Evolutionary conservation across 1,140 invertebrate genomes (phyloP), one percentile per base, ranked within the genome.

Genomic region (Ctenoplectra terminalis): DNA sequence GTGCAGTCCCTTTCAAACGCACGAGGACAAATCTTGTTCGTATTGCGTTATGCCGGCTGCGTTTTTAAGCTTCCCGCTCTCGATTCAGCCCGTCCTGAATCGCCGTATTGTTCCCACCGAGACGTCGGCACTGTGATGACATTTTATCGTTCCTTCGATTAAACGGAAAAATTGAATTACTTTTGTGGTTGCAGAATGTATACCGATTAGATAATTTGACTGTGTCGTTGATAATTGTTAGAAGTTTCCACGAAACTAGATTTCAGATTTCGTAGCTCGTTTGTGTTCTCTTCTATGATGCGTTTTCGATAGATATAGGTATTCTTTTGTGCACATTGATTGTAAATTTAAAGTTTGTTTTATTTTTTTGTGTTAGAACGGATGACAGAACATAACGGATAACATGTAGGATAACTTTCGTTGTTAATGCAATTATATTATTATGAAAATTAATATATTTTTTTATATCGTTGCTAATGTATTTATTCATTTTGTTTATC

Each of bases 1-100:
- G 58, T 61, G 70, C 72, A 87, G 74, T 87, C 82, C 85, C 85
- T 87, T 87, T 87, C 85, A 48, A 87, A 87, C 83, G 73, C 75
- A 54, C 73, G 85, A 87, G 86, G 85, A 87, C 85, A 87, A 64
- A 73, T 75, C 61, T 67, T 50, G 72, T 2, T 70, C 71, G 75
- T 74, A 75, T 81, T 56, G 71, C 58, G 71, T 87, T 76, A 60
- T 67, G 43, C 50, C 26, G 70, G 4, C 52, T 58, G 43, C 50
- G 74, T 86, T 86, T 87, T 86, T 79, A 73, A 87, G 58, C 71
- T 64, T 74, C 56, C 50, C 52, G 67, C 54, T 77, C 67, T 73
- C 82, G 69, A 79, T 72, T 61, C 76, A 17, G 46, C 34, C 69
- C 43, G 52, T 72, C 76, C 6, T 71, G 76, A 79, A 72, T 72